A percentile compares a stretch with the other conserved stretches of the same genome.
Conservation (phyloP, 53 echinoderm and acorn worm genomes). For the Paelopatides confundens region DNA sequence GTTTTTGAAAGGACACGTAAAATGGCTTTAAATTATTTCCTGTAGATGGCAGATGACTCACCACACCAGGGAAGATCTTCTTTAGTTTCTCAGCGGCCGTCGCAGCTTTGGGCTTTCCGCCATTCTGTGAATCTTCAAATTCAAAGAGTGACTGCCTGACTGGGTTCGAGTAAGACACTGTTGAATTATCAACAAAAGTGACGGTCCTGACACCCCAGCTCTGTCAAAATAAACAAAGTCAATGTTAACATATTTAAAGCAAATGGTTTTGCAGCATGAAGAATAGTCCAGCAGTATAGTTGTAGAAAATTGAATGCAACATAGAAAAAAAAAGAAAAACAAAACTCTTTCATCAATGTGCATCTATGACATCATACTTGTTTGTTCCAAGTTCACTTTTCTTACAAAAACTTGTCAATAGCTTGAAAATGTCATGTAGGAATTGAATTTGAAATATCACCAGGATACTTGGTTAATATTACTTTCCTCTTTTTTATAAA, state of each 20-base stretch:
- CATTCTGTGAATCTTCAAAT: conserved; percentile 95
- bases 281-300: too few relatives aligned
- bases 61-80: conserved; percentile 97
- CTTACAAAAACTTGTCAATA: too few relatives aligned
- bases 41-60: conserved; percentile 43
- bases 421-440: too few relatives aligned
- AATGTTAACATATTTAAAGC: background rate
- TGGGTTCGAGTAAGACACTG: conserved; percentile 93
- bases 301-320: too few relatives aligned
- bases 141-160: conserved; percentile 98
- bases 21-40: background rate
- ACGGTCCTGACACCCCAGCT: conserved; percentile 97
- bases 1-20: too few relatives aligned
- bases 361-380: too few relatives aligned
- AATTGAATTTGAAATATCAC: too few relatives aligned
- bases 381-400: too few relatives aligned
- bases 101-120: conserved; percentile 91
- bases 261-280: background rate
- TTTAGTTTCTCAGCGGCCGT: conserved; percentile 91
- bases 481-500: too few relatives aligned
- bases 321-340: too few relatives aligned
- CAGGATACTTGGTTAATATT: too few relatives aligned
- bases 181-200: conserved; percentile 92
- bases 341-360: too few relatives aligned
- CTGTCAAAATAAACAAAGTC: conserved; percentile 48